Evolutionary conservation across 2,888 invertebrate species (phyloP).

Genomic region (Venusia cambrica): DNA sequence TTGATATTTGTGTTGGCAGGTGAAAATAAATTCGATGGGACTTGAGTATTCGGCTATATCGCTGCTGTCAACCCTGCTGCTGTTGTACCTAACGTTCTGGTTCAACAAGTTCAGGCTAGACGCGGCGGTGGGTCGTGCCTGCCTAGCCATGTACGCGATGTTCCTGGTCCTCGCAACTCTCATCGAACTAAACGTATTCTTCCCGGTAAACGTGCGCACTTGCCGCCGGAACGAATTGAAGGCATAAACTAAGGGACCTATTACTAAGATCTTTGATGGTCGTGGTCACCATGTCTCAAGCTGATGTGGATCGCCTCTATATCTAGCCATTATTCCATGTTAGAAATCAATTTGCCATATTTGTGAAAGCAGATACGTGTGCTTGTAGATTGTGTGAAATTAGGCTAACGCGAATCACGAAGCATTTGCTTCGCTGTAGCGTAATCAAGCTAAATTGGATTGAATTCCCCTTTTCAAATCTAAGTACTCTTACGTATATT

Average conservation of each 20-base stretch:
- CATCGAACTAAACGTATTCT: conserved; percentile 96
- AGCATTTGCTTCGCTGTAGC: too few species aligned
- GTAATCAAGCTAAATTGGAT: too few species aligned
- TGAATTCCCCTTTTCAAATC: too few species aligned
- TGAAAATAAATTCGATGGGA: conserved; percentile 94
- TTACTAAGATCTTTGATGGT: too few species aligned
- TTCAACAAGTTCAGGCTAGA: conserved; percentile 93
- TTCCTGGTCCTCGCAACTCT: conserved; percentile 93
- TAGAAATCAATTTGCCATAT: too few species aligned
- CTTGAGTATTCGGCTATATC: conserved; percentile 95
- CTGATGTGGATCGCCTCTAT: conserved; percentile 39
- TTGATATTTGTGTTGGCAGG: conserved; percentile 70
- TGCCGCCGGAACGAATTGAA: conserved; percentile 83
- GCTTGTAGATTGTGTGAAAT: too few species aligned
- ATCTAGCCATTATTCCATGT: too few species aligned
- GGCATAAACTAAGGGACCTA: conserved; percentile 49
- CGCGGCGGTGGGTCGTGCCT: conserved; percentile 91
- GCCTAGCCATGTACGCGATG: conserved; percentile 92
- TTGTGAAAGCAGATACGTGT: too few species aligned
- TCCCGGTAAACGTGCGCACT: conserved; percentile 93
- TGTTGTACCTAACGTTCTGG: conserved; percentile 91
- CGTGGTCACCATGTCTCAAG: conserved; percentile 39
- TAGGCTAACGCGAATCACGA: too few species aligned
- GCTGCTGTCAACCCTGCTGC: conserved; percentile 90
- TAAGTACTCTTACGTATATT: too few species aligned